phyloP scores from a whole-genome alignment of 2,113 vertebrate species.

The Phyllopteryx taeniolatus region DNA sequence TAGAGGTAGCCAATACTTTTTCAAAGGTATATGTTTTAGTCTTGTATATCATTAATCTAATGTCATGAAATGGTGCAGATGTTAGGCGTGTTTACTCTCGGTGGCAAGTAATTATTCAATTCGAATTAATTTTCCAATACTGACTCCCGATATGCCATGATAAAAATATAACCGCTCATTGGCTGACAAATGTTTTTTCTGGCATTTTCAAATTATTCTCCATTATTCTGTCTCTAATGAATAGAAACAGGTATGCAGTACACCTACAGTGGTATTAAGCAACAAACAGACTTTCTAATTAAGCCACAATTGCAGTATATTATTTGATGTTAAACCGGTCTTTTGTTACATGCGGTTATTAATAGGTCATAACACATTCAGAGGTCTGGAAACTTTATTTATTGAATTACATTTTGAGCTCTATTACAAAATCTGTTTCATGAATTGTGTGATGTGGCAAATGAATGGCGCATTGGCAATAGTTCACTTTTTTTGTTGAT shows the following conservation, averaged over 20 bases:
- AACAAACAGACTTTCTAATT: background rate
- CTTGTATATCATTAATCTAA: too few relatives aligned
- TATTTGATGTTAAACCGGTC: background rate
- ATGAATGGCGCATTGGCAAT: background rate
- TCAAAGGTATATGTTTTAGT: too few relatives aligned
- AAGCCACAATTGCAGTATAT: background rate
- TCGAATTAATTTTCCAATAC: too few relatives aligned
- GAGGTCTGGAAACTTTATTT: too few relatives aligned
- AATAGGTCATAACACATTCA: too few relatives aligned
- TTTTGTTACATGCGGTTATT: background rate
- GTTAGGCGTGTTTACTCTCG: too few relatives aligned
- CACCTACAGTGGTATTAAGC: background rate
- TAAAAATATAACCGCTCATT: background rate
- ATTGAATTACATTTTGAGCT: too few relatives aligned
- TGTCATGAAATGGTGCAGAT: too few relatives aligned
- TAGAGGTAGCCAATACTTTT: too few relatives aligned
- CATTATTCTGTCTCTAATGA: background rate
- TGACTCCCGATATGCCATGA: too few relatives aligned
- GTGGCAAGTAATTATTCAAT: too few relatives aligned
- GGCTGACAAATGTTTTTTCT: background rate
- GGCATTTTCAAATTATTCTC: background rate
- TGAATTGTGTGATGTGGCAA: background rate
- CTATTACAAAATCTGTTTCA: background rate
- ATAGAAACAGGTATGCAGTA: background rate
- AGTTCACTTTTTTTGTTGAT: constrained; percentile 57